Conservation (phyloP, 2,113 vertebrate genomes). For the Amphiprion percula region DNA sequence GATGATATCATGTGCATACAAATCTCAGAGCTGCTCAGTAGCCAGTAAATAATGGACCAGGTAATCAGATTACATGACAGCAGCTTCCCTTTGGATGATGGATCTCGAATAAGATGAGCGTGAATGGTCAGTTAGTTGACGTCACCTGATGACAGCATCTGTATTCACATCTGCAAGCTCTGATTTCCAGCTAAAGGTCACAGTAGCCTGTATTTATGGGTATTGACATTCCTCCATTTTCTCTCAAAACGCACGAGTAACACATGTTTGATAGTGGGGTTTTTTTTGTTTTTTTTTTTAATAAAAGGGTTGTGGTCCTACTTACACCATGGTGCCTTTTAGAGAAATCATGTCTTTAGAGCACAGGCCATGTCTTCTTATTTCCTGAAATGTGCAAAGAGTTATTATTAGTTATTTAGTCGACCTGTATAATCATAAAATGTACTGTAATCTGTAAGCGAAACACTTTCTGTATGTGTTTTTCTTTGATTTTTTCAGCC, state of each 20-base stretch:
- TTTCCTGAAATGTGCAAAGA: too few species aligned
- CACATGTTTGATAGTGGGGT: too few species aligned
- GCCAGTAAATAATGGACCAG: conserved; percentile 18
- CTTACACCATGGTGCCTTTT: background rate
- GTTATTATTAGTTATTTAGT: too few species aligned
- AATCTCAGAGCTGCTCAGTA: background rate
- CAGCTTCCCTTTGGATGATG: conserved; percentile 15
- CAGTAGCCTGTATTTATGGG: background rate
- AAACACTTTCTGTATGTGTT: too few species aligned
- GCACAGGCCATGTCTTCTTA: too few species aligned
- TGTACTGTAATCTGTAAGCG: too few species aligned
- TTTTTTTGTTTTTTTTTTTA: too few species aligned
- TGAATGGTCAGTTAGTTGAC: background rate
- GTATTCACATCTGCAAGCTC: background rate
- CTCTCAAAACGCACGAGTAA: background rate
- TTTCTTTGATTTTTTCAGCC: too few species aligned
- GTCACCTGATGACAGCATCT: conserved; percentile 29
- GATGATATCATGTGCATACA: background rate
- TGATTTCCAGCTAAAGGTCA: background rate
- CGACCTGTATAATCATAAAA: too few species aligned
- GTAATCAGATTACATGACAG: background rate
- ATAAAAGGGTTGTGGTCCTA: too few species aligned
- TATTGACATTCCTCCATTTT: background rate
- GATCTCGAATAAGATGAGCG: background rate
- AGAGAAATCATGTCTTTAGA: too few species aligned